Base-by-base conservation (phyloP, 2,113 vertebrate genomes). In the Sula dactylatra region DNA sequence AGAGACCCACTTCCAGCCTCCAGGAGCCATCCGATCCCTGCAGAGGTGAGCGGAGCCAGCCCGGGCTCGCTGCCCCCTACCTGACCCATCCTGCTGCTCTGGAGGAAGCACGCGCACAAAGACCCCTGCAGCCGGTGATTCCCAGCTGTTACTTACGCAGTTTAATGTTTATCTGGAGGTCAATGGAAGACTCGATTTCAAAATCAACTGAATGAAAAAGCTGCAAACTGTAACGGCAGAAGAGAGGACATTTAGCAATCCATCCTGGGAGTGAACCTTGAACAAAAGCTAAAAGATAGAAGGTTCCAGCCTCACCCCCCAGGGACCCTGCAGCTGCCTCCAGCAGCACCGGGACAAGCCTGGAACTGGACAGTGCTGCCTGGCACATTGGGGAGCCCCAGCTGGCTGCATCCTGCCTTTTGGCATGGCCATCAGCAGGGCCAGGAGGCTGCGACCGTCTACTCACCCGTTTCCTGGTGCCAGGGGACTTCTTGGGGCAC, bases 151-250 rank as follows among this genome's bases (percentile, higher is more conserved):
- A 98, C 99, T 98, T 93, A 99, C 99, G 97, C 25, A 99, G 98
- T 90, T 98, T 97, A 5, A 98, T 97, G 86, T 98, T 98, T 74
- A 99, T 97, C 86, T 98, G 97, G 24, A 99, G 98, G 93, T 99
- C 98, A 59, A 98, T 98, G 54, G 99, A 97, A 16, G 98, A 98
- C n/a, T 98, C 94, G 1, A 99, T 98, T 98, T 99, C 98, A 96
- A 99, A 99, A 95, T 99, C 98, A 44, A 99, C 31, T 1, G 98
- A 97, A 20, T 98, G 98, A 62, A 81, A 88, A 49, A 99, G 20
- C 24, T 88, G 86, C 49, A 99, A n/a, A 7, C 98, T 99, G 76
- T 27, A 95, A 94, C 0, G 2, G 52, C 62, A 93, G 66, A 84
- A 65, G 29, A 77, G 44, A 55, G 47, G 16, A 64, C 4, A 18